Conservation (phyloP, 92 coral and sea anemone species). For the Porites cylindrica region DNA sequence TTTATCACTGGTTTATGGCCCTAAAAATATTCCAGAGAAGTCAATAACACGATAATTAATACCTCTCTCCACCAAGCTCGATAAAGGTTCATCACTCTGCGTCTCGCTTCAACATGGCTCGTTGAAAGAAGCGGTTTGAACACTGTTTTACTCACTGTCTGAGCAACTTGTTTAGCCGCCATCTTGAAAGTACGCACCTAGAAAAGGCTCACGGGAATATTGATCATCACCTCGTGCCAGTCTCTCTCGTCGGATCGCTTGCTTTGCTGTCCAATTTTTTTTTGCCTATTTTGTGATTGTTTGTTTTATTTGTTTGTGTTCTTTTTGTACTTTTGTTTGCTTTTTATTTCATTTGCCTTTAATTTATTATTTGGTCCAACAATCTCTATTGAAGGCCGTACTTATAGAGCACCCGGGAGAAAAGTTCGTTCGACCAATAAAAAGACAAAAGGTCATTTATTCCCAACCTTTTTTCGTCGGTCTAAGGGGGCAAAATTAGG, state of each 20-base stretch:
- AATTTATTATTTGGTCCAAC: too few relatives aligned
- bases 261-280: too few relatives aligned
- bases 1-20: background rate
- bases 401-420: too few relatives aligned
- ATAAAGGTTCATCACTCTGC: conserved; percentile 92
- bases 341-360: too few relatives aligned
- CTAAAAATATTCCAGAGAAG: background rate
- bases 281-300: too few relatives aligned
- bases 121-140: conserved; percentile 99
- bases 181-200: conserved; percentile 71
- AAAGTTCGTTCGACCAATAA: too few relatives aligned
- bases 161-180: conserved; percentile 94
- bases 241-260: background rate
- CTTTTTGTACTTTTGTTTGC: too few relatives aligned
- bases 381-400: too few relatives aligned
- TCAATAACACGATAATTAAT: conserved; percentile 5
- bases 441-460: too few relatives aligned
- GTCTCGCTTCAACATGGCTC: conserved; percentile 97
- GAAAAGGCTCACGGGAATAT: conserved; percentile 22
- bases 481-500: too few relatives aligned
- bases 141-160: conserved; percentile 82
- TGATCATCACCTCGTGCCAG: conserved; percentile 3
- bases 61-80: conserved; percentile 99
- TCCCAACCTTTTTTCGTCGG: too few relatives aligned
- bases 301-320: too few relatives aligned